Percentiles rank a stretch among this genome's conserved stretches.
Evolutionary conservation across 2,113 vertebrate genomes (phyloP).

Genomic region (Oceanites oceanicus): DNA sequence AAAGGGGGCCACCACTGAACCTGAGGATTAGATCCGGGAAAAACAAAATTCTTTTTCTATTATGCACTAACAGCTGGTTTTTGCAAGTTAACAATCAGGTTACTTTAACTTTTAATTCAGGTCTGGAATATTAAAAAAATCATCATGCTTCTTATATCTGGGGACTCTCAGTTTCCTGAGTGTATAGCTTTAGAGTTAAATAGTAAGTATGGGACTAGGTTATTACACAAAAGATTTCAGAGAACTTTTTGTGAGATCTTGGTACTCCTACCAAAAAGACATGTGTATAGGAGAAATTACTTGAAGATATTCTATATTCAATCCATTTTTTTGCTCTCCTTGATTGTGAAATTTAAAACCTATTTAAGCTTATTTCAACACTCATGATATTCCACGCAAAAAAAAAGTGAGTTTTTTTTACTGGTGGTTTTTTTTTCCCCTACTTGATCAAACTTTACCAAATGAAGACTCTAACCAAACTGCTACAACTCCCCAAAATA

Average conservation of each 20-base stretch:
- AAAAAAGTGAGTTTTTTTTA: not conserved
- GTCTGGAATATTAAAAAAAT: conserved; percentile 1
- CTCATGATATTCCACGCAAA: not conserved
- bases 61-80: conserved; percentile 67
- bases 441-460: not conserved
- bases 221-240: not conserved
- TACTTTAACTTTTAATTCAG: conserved; percentile 39
- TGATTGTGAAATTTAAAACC: not conserved
- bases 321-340: not conserved
- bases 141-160: not conserved
- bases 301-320: not conserved
- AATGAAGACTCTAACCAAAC: not conserved
- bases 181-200: not conserved
- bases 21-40: conserved; percentile 63
- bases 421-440: not conserved
- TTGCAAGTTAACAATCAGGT: conserved; percentile 54
- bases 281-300: not conserved
- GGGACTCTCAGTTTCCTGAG: not conserved
- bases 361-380: not conserved
- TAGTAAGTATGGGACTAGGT: not conserved
- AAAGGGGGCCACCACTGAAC: conserved; percentile 55
- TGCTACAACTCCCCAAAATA: not conserved
- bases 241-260: not conserved
- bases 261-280: not conserved
- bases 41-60: conserved; percentile 73